Base-by-base conservation (phyloP, 2,888 invertebrate genomes). In the Ceriagrion tenellum region DNA sequence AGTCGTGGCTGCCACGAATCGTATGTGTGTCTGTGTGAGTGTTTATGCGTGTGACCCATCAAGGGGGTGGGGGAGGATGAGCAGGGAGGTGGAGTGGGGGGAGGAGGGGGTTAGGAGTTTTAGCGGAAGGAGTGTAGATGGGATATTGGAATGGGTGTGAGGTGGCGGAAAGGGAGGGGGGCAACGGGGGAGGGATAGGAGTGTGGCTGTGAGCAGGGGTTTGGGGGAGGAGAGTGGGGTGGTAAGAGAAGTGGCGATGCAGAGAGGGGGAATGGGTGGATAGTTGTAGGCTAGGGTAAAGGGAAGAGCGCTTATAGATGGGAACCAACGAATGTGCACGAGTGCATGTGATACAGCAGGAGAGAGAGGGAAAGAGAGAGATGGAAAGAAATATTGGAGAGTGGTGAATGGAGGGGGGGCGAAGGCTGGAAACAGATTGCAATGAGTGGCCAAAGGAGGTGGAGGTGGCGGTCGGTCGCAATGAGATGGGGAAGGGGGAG, bases 401-500 rank as follows among this genome's bases (percentile, higher is more conserved):
- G 47, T 2, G 47, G 47, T 2, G 47, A 2, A 8, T 4, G 8
- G 47, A 47, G 47, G 47, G 23, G 91, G 16, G 40, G 91, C 47
- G 59, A 8, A 47, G 8, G 23, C 23, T 47, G 69, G 93, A 93
- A 93, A 93, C 93, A 93, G 93, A 93, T 93, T 93, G 93, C 93
- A 93, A 93, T 93, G 93, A 93, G 93, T 69, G 93, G 93, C 47
- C 63, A n/a, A 69, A 40, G 63, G 91, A 59, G n/a, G 40, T 16
- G 59, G 30, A 55, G 89, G 40, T 20, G 35, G 63, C 81, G 81
- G 35, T 35, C 30, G 30, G 30, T 13, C 26, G 69, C 26, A 69
- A 26, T 69, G 55, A 47, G 90, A 56, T 59, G 59, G 90, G 35
- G 2, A 56, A 13, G 56, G 56, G 56, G 30, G 30, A 55, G 8